These are phyloP conservation scores for Murina feae DNA, from an alignment of 2,113 vertebrate species.

Conservation along the genomic window DNA sequence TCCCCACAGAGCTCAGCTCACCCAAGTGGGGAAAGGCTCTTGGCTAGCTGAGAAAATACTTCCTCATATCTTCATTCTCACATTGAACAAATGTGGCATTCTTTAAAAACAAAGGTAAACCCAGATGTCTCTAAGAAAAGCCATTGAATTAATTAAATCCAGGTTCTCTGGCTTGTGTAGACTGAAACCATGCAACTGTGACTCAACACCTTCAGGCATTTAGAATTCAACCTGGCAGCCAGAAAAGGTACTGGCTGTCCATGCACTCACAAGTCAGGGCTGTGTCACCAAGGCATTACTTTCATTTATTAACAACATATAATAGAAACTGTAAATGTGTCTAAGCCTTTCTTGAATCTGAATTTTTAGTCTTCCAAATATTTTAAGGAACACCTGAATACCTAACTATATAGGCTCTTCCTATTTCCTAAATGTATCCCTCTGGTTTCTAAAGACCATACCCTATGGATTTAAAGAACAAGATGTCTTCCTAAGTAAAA, in stretches of 20 bases:
- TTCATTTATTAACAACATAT: neutral
- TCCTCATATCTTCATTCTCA: neutral
- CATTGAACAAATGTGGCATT: neutral
- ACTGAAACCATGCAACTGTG: neutral
- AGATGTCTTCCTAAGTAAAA: constrained; percentile 24
- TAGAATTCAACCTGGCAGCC: neutral
- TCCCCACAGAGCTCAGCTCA: neutral
- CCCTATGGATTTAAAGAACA: neutral
- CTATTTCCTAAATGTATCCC: constrained; percentile 20
- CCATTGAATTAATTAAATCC: neutral
- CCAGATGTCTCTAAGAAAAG: constrained; percentile 9
- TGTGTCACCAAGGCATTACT: neutral
- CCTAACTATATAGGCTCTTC: neutral
- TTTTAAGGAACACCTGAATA: neutral
- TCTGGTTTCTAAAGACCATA: neutral
- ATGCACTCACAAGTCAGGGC: neutral
- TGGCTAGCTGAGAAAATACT: neutral
- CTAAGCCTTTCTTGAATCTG: neutral
- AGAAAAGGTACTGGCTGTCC: neutral
- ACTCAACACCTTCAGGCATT: neutral
- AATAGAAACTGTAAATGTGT: neutral
- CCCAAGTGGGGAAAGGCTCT: neutral
- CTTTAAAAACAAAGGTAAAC: constrained; percentile 12
- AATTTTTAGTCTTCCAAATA: constrained; percentile 21
- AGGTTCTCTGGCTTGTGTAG: neutral